These are phyloP conservation scores for Crossocerus cetratus DNA, from an alignment of 2,888 invertebrate species.

Conservation along the genomic window DNA sequence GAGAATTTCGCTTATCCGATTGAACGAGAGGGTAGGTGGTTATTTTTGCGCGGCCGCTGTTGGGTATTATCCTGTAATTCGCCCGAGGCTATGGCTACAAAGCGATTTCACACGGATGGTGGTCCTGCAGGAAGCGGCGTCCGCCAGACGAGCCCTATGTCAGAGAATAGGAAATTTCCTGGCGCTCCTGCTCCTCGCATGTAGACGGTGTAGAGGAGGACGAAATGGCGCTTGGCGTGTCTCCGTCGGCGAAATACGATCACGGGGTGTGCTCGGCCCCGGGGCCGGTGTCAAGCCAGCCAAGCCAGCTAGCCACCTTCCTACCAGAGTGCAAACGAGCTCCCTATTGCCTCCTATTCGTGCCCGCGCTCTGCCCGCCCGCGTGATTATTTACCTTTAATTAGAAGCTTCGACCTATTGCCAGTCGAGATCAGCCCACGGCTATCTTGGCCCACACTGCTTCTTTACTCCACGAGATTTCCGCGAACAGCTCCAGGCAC, in stretches of 20 bases:
- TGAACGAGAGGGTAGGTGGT: neutral
- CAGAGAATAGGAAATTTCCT: slow-evolving; percentile 34
- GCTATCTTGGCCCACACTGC: slow-evolving; percentile 30
- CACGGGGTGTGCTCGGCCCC: slow-evolving; percentile 38
- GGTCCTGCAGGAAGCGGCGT: neutral
- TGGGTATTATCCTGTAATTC: slow-evolving; percentile 6
- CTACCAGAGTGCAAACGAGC: slow-evolving; percentile 47
- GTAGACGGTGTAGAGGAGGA: slow-evolving; percentile 2
- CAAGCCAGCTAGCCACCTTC: no score
- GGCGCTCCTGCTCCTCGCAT: no score
- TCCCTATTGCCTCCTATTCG: slow-evolving; percentile 53
- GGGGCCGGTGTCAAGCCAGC: slow-evolving; percentile 34
- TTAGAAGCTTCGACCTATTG: slow-evolving; percentile 62
- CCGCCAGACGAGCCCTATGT: neutral
- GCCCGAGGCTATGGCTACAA: slow-evolving; percentile 8
- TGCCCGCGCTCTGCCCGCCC: slow-evolving; percentile 37
- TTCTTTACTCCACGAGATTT: slow-evolving; percentile 16
- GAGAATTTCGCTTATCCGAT: no score
- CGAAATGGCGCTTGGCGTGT: slow-evolving; percentile 12
- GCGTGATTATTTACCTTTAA: slow-evolving; percentile 63
- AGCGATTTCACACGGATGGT: neutral
- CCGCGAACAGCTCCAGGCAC: slow-evolving; percentile 32
- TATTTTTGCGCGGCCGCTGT: slow-evolving; percentile 4
- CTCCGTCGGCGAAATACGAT: slow-evolving; percentile 40
- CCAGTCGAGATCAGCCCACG: slow-evolving; percentile 38